Conservation (phyloP, 1,140 invertebrate species). For the Druon quercuslanigerum region DNA sequence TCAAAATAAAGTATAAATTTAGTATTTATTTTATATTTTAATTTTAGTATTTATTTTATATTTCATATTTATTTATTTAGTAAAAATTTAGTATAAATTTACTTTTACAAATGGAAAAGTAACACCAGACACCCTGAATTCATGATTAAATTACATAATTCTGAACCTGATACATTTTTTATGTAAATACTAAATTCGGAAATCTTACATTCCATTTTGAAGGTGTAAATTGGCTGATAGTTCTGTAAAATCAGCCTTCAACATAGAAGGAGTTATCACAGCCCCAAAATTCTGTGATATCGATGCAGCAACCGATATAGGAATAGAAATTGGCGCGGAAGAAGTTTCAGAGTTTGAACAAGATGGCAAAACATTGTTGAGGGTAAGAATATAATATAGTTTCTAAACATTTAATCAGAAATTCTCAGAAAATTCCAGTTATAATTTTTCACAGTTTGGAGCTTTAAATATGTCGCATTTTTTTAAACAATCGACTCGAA, state of each 20-base stretch:
- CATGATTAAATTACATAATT: too few relatives aligned
- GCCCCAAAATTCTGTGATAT: constrained; percentile 66
- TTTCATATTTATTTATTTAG: too few relatives aligned
- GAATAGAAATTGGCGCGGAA: constrained; percentile 79
- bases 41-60: too few relatives aligned
- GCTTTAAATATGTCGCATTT: too few relatives aligned
- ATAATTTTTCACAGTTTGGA: too few relatives aligned
- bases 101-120: too few relatives aligned
- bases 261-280: constrained; percentile 75
- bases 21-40: too few relatives aligned
- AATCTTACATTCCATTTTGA: neutral
- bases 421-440: too few relatives aligned
- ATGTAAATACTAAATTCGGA: neutral
- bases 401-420: neutral
- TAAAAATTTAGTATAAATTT: too few relatives aligned
- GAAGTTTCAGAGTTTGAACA: constrained; percentile 77
- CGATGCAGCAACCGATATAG: constrained; percentile 79
- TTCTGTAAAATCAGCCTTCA: constrained; percentile 68
- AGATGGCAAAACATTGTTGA: constrained; percentile 62
- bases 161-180: constrained; percentile 17
- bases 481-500: too few relatives aligned
- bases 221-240: neutral
- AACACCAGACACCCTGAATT: too few relatives aligned
- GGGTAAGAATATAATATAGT: constrained; percentile 58
- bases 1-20: too few relatives aligned